phyloP scores from a whole-genome alignment of 1,140 invertebrate genomes.

The Delia radicum region DNA sequence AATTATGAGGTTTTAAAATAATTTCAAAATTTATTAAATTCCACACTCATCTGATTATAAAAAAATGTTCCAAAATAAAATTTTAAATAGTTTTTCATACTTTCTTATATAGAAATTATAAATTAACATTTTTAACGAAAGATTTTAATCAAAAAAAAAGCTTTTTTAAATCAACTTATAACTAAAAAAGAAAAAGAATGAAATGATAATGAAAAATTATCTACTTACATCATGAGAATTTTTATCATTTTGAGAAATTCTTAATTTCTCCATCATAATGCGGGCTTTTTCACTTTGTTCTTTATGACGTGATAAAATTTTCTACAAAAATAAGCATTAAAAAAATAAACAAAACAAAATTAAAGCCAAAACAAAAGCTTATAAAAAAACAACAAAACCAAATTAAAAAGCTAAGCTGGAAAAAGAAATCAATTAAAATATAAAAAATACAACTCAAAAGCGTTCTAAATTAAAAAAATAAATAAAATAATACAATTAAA shows the following conservation, averaged over 20 bases:
- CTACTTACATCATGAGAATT: constrained; percentile 53
- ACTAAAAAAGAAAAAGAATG: neutral
- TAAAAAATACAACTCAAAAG: neutral
- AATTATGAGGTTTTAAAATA: no score
- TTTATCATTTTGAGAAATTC: constrained; percentile 67
- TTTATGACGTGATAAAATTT: constrained; percentile 71
- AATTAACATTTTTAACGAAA: no score
- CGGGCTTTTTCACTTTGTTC: constrained; percentile 88
- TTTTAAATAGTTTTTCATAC: no score
- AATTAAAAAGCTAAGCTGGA: constrained; percentile 10
- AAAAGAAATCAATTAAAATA: neutral
- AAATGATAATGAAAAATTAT: neutral
- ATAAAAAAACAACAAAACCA: constrained; percentile 19
- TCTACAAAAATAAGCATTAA: constrained; percentile 40
- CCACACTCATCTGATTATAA: no score
- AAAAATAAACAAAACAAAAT: constrained; percentile 29
- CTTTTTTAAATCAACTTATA: neutral
- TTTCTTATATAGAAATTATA: no score
- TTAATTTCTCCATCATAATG: constrained; percentile 84
- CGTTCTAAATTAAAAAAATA: neutral
- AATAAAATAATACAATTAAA: neutral
- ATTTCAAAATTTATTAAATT: no score
- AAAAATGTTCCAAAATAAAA: no score
- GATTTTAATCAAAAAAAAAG: neutral
- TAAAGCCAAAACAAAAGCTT: constrained; percentile 32